phyloP scores from a whole-genome alignment of 2,888 invertebrate genomes.

The Melieria picta region DNA sequence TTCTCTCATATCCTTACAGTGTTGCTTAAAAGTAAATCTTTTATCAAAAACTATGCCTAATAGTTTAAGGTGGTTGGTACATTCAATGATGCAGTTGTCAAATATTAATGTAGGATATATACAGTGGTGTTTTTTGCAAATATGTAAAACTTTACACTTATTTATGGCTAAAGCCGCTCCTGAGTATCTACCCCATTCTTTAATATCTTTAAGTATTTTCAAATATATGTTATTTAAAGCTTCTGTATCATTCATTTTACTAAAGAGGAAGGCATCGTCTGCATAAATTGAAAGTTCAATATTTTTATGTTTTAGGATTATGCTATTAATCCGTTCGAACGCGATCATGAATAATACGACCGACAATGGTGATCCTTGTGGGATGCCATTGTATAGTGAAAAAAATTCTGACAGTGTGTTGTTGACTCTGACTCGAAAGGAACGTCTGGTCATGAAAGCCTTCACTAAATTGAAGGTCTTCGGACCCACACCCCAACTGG shows the following conservation, averaged over 20 bases:
- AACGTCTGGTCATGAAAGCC: conserved; percentile 9
- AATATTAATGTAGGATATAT: neutral
- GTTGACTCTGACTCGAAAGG: conserved; percentile 4
- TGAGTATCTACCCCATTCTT: too few species aligned
- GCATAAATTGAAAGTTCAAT: conserved; percentile 1
- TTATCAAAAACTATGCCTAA: neutral
- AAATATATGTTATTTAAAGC: neutral
- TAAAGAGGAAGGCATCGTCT: neutral
- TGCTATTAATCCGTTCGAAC: neutral
- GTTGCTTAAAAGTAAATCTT: neutral
- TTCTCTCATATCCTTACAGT: neutral
- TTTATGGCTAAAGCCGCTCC: too few species aligned
- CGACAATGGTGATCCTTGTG: neutral
- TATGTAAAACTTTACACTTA: too few species aligned
- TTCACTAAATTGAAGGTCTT: conserved; percentile 3
- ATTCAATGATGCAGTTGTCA: neutral
- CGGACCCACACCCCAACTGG: neutral
- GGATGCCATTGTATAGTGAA: conserved; percentile 2
- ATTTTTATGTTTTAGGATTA: conserved; percentile 1
- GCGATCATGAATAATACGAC: neutral
- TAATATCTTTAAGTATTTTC: neutral
- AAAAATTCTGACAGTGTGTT: neutral
- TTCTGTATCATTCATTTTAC: neutral
- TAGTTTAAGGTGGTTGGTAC: neutral
- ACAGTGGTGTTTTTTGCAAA: too few species aligned